A percentile compares a stretch with the other conserved stretches of the same genome.
phyloP scores from a whole-genome alignment of 1,140 invertebrate genomes.

The Leptonema lineaticorne region DNA sequence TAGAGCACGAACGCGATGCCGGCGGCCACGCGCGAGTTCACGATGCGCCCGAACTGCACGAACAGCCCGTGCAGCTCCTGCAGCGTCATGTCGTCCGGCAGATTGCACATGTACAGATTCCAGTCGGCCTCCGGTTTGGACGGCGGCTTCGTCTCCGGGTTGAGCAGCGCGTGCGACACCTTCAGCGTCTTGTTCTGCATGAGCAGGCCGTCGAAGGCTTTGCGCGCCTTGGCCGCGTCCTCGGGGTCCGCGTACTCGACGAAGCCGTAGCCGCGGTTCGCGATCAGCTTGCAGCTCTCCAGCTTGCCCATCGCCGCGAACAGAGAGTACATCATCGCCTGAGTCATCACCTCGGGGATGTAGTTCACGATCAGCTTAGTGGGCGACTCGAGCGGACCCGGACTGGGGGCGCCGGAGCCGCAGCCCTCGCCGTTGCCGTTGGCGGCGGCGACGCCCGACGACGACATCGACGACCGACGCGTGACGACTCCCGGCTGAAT shows the following conservation, averaged over 20 bases:
- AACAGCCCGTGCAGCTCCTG: constrained; percentile 57
- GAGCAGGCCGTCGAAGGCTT: constrained; percentile 55
- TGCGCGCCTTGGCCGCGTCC: constrained; percentile 55
- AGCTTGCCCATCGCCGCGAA: constrained; percentile 59
- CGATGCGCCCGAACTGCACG: constrained; percentile 57
- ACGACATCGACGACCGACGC: not conserved
- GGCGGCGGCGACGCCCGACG: not conserved
- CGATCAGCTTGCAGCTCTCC: constrained; percentile 59
- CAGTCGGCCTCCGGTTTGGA: constrained; percentile 56
- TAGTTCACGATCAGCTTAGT: constrained; percentile 60
- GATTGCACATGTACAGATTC: constrained; percentile 59
- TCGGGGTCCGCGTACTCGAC: constrained; percentile 56
- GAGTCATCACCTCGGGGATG: constrained; percentile 59
- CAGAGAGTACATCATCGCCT: constrained; percentile 58
- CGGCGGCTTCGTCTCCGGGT: constrained; percentile 55
- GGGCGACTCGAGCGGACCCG: constrained; percentile 48
- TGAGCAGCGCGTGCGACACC: constrained; percentile 56
- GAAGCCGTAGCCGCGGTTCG: constrained; percentile 58
- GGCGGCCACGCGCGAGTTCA: constrained; percentile 56
- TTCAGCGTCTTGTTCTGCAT: constrained; percentile 59
- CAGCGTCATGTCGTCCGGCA: constrained; percentile 57
- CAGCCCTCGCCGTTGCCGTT: not conserved
- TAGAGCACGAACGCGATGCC: constrained; percentile 57
- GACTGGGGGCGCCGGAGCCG: not conserved
- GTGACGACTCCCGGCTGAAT: not conserved